Base-by-base conservation (phyloP, 2,113 vertebrate genomes). In the Pholis gunnellus region DNA sequence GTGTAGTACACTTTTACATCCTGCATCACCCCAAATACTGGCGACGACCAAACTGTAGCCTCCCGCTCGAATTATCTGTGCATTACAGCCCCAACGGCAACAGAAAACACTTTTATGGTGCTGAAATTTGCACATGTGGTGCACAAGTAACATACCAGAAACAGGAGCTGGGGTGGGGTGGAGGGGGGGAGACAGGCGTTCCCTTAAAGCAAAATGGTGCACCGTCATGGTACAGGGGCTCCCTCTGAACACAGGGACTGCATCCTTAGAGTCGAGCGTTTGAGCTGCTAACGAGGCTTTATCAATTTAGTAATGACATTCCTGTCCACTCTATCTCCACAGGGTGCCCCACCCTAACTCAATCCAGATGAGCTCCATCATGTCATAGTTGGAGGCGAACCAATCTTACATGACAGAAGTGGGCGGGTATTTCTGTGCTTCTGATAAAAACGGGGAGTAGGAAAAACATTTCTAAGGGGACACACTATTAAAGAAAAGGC, bases 371-470 rank as follows among this genome's bases (percentile, higher is more conserved):
- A 94, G 89, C 93, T 94, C 89, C 89, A 96, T 93, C 93, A 95
- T 94, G 95, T 96, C 95, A 96, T 96, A 95, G 89, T 95, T 96
- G 95, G 95, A 96, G 90, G 82, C 74, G 89, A 91, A 95, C 95
- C 94, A 95, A 95, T 95, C 92, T 91, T 90, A 96, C 95, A 96
- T 95, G 95, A 96, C 95, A 95, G 92, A 94, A 94, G 92, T 95
- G 95, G 95, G 95, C 93, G 95, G 95, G 93, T 93, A 91, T 94
- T 94, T 95, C 93, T 93, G 69, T 92, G 90, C 93, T 94, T 95
- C 94, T 95, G 95, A 95, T 95, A 95, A 95, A 95, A 95, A 94
- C 85, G 90, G 89, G 88, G 90, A 93, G 88, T 89, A 85, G 94
- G 93, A 94, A 95, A 94, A 95, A 93, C 90, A 91, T 95, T 94